Evolutionary conservation across 2,888 invertebrate genomes (phyloP).

Genomic region (Synergus gifuensis): DNA sequence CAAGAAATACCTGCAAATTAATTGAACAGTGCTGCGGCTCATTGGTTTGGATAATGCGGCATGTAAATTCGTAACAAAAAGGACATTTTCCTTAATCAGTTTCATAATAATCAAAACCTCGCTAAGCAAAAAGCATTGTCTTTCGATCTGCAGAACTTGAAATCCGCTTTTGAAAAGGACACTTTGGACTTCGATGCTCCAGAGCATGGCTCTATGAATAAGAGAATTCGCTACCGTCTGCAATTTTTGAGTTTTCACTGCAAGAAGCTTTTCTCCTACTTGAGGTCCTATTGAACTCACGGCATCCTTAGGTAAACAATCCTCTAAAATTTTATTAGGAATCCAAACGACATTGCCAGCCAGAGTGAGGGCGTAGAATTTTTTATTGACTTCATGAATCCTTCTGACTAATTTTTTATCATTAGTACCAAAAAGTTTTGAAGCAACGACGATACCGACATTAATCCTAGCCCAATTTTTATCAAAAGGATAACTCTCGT

Average conservation of each 20-base stretch:
- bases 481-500: slow-evolving; percentile 78
- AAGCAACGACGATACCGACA: slow-evolving; percentile 83
- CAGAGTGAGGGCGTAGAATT: slow-evolving; percentile 88
- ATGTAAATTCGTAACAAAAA: slow-evolving; percentile 84
- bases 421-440: slow-evolving; percentile 86
- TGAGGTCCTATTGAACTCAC: slow-evolving; percentile 60
- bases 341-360: slow-evolving; percentile 91
- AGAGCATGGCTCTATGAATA: slow-evolving; percentile 78
- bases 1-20: slow-evolving; percentile 81
- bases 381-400: slow-evolving; percentile 87
- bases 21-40: slow-evolving; percentile 86
- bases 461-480: slow-evolving; percentile 84
- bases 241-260: slow-evolving; percentile 64
- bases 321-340: slow-evolving; percentile 88
- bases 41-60: slow-evolving; percentile 87
- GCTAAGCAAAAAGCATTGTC: slow-evolving; percentile 79
- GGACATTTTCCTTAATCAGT: slow-evolving; percentile 78
- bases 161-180: slow-evolving; percentile 80
- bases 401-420: slow-evolving; percentile 88
- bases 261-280: slow-evolving; percentile 70
- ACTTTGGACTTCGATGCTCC: slow-evolving; percentile 76
- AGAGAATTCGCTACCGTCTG: slow-evolving; percentile 76
- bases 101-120: slow-evolving; percentile 78
- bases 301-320: slow-evolving; percentile 80
- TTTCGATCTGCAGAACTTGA: slow-evolving; percentile 70